These are phyloP conservation scores for Peromyscus maniculatus DNA, from an alignment of 2,113 vertebrate genomes.

Conservation along the genomic window DNA sequence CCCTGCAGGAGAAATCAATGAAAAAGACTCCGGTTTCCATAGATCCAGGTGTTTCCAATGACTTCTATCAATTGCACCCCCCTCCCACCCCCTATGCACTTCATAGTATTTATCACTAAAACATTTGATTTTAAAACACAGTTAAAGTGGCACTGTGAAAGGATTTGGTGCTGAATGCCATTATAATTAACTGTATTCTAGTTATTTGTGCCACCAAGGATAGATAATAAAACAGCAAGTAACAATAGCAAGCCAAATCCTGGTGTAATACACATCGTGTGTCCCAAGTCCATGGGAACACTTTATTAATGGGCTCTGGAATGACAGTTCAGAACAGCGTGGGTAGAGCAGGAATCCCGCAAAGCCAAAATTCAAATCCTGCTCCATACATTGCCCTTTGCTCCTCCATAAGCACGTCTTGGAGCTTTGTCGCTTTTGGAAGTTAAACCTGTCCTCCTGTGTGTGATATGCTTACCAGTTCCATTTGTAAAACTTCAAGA, in stretches of 20 bases:
- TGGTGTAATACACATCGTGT: not conserved
- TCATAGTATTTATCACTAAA: not conserved
- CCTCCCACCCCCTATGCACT: not conserved
- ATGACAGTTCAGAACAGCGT: not conserved
- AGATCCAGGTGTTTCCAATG: constrained; percentile 30
- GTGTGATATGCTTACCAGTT: not conserved
- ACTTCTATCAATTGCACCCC: not conserved
- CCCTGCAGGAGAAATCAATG: not conserved
- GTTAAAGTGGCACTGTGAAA: not conserved
- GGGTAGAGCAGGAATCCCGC: not conserved
- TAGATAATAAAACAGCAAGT: constrained; percentile 14
- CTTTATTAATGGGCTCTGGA: not conserved
- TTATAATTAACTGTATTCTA: constrained; percentile 39
- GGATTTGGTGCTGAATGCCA: not conserved
- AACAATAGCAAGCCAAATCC: not conserved
- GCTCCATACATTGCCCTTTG: constrained; percentile 14
- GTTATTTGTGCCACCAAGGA: constrained; percentile 50
- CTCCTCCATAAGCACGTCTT: not conserved
- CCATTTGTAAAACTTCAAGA: constrained; percentile 28
- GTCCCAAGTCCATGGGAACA: constrained; percentile 29
- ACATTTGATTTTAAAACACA: constrained; percentile 40
- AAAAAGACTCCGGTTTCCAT: not conserved
- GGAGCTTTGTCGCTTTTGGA: constrained; percentile 11
- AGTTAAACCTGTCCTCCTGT: constrained; percentile 48
- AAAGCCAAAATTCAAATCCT: constrained; percentile 34